A percentile compares a stretch with the other conserved stretches of the same genome.
Conservation (phyloP, 2,888 invertebrate genomes). For the Kuschelorhynchus macadamiae region DNA sequence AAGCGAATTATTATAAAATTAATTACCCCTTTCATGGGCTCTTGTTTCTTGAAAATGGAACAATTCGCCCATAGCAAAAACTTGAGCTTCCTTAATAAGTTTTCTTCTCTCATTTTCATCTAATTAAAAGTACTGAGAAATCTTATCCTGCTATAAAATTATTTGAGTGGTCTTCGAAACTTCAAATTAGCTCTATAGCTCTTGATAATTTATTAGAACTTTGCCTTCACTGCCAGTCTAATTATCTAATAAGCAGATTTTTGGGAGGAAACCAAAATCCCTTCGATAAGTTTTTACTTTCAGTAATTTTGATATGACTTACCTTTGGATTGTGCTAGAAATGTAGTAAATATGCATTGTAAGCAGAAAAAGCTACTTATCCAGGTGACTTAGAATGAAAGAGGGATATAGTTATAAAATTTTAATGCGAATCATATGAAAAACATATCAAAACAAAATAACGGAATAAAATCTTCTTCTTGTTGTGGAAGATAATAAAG, state of each 20-base stretch:
- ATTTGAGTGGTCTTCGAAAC: conserved; percentile 31
- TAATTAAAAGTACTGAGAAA: conserved; percentile 43
- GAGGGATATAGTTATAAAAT: too few species aligned
- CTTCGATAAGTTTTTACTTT: too few species aligned
- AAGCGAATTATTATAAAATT: conserved; percentile 57
- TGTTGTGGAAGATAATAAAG: too few species aligned
- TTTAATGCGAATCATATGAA: too few species aligned
- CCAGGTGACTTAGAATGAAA: too few species aligned
- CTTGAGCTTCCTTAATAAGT: conserved; percentile 46
- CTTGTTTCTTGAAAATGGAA: conserved; percentile 46
- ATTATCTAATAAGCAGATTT: conserved; percentile 17
- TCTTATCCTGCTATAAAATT: conserved; percentile 39
- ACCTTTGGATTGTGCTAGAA: too few species aligned
- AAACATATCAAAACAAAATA: too few species aligned
- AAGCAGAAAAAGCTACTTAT: too few species aligned
- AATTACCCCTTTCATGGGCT: conserved; percentile 56
- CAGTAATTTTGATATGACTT: too few species aligned
- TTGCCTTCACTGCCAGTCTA: conserved; percentile 7
- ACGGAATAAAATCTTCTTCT: too few species aligned
- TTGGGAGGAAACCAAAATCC: too few species aligned
- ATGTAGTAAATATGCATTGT: too few species aligned
- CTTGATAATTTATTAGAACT: conserved; percentile 25
- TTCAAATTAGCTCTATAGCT: conserved; percentile 19
- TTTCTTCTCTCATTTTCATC: conserved; percentile 41
- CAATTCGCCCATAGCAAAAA: conserved; percentile 41